A percentile compares a stretch with the other conserved stretches of the same genome.
phyloP scores from a whole-genome alignment of 35 echinoderm and acorn worm species.

The Hemicentrotus pulcherrimus region DNA sequence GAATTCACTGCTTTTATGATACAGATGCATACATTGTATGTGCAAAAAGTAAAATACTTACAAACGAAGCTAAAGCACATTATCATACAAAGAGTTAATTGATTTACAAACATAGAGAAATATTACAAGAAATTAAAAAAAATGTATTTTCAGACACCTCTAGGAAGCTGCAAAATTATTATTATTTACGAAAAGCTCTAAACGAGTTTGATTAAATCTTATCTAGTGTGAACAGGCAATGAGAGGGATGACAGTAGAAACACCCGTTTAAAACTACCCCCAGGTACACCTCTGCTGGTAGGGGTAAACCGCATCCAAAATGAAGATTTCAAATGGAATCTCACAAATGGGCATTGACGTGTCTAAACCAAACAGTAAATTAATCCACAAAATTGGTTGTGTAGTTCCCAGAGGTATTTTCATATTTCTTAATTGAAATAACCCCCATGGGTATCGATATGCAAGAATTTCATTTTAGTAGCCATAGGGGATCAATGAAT shows the following conservation, averaged over 20 bases:
- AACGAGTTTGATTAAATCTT: too few relatives aligned
- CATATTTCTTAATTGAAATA: neutral
- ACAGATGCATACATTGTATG: too few relatives aligned
- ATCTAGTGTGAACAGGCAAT: too few relatives aligned
- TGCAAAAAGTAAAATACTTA: too few relatives aligned
- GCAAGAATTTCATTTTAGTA: neutral
- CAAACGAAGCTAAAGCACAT: too few relatives aligned
- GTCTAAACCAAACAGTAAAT: neutral
- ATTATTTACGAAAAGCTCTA: too few relatives aligned
- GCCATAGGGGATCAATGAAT: neutral
- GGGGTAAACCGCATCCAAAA: neutral
- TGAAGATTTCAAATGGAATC: neutral
- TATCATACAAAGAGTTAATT: too few relatives aligned
- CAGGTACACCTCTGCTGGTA: neutral
- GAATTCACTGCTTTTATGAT: too few relatives aligned
- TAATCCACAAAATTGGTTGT: neutral
- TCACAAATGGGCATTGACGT: neutral
- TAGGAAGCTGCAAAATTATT: too few relatives aligned
- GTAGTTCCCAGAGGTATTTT: neutral
- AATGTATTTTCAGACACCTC: too few relatives aligned
- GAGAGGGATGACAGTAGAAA: neutral
- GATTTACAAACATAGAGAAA: too few relatives aligned
- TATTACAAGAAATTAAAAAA: too few relatives aligned
- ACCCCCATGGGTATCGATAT: neutral
- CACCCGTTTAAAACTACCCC: neutral